phyloP scores from a whole-genome alignment of 30 jellyfish, hydroid and myxozoan species.

The Chrysaora quinquecirrha region DNA sequence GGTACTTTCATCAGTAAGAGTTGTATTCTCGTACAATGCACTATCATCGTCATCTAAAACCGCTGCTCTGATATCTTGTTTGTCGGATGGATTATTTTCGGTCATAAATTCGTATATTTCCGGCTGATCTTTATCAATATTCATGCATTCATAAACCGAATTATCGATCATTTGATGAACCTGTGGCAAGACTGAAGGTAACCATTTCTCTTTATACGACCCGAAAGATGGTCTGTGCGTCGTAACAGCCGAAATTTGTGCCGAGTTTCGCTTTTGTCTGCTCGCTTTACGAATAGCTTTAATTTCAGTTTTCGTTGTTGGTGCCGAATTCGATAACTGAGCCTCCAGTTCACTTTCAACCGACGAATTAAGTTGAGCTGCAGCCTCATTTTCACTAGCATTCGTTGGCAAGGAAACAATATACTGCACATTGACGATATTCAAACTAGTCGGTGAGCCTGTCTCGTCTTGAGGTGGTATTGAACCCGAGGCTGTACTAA shows the following conservation, averaged over 20 bases:
- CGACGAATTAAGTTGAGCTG: background rate
- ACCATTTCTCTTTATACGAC: constrained; percentile 24
- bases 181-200: background rate
- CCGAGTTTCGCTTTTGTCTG: constrained; percentile 7
- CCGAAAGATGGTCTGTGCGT: constrained; percentile 55
- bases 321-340: constrained; percentile 62
- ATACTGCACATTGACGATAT: constrained; percentile 4
- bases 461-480: background rate
- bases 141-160: constrained; percentile 47
- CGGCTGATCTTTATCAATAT: background rate
- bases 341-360: constrained; percentile 30
- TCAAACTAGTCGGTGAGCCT: constrained; percentile 18
- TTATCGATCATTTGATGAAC: constrained; percentile 27
- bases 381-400: constrained; percentile 1
- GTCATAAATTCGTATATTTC: constrained; percentile 45
- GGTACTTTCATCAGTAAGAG: constrained; percentile 3
- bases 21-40: constrained; percentile 39
- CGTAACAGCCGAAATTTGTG: constrained; percentile 8
- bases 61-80: background rate
- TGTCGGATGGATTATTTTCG: background rate
- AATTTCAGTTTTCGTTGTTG: constrained; percentile 49
- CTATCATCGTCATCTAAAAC: background rate
- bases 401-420: constrained; percentile 56
- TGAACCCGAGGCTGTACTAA: background rate
- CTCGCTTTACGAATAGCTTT: constrained; percentile 11